These are phyloP conservation scores for Cephalotes varians DNA, from an alignment of 2,888 invertebrate genomes.

Conservation along the genomic window DNA sequence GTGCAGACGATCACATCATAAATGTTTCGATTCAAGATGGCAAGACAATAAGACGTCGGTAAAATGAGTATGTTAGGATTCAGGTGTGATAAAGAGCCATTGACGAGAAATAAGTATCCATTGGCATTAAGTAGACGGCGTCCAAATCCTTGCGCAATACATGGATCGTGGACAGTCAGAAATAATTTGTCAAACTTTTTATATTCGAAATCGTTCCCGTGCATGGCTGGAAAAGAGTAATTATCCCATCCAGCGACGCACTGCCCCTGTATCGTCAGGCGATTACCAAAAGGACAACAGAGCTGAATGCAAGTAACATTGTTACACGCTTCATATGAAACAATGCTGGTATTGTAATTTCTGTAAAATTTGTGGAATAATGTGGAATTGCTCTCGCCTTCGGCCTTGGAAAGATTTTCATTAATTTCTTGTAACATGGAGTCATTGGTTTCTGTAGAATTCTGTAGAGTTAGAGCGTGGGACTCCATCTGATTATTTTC, in stretches of 20 bases:
- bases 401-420: background rate
- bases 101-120: conserved; percentile 68
- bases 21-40: background rate
- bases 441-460: background rate
- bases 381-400: background rate
- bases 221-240: conserved; percentile 65
- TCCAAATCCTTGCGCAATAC: conserved; percentile 31
- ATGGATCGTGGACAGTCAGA: conserved; percentile 57
- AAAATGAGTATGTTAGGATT: background rate
- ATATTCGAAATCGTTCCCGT: conserved; percentile 38
- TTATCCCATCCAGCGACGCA: conserved; percentile 34
- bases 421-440: background rate
- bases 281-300: conserved; percentile 70
- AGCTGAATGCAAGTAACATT: conserved; percentile 61
- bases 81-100: conserved; percentile 74
- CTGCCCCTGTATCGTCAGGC: rapidly evolving
- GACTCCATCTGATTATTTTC: background rate
- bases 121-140: conserved; percentile 59
- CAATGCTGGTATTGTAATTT: background rate
- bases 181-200: background rate
- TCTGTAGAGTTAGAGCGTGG: no score
- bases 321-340: background rate
- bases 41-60: conserved; percentile 72
- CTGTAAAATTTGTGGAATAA: background rate
- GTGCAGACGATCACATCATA: conserved; percentile 72